Conservation (phyloP, 2,113 vertebrate species). For the Rhinolophus ferrumequinum region DNA sequence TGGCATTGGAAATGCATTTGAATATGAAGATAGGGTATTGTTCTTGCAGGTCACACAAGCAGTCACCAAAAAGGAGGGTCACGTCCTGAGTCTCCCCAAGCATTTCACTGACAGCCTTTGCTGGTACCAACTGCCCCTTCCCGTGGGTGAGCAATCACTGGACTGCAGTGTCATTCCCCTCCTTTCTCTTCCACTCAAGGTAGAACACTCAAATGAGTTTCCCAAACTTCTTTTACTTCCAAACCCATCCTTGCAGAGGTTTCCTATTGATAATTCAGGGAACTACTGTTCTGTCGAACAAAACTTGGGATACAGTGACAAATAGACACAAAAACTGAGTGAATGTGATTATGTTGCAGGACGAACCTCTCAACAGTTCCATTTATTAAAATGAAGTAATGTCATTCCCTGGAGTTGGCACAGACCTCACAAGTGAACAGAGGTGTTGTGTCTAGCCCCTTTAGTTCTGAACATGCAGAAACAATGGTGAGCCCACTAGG, state of each 20-base stretch:
- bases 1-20: background rate
- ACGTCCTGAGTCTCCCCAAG: background rate
- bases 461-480: background rate
- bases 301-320: background rate
- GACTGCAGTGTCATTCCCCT: background rate
- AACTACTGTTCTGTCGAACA: background rate
- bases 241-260: background rate
- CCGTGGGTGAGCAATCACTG: fast-evolving
- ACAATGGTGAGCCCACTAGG: background rate
- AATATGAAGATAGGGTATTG: background rate
- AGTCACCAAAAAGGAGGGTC: background rate
- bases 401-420: background rate
- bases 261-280: background rate
- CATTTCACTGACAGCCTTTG: background rate
- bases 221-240: background rate
- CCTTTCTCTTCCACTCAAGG: background rate
- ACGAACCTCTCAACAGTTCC: background rate
- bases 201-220: background rate
- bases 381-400: background rate
- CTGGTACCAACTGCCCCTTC: too few species aligned
- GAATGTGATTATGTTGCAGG: background rate
- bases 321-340: background rate
- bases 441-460: background rate
- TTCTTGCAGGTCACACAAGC: background rate
- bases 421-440: background rate